Conservation (phyloP, 2,888 invertebrate genomes). For the Abrostola tripartita region DNA sequence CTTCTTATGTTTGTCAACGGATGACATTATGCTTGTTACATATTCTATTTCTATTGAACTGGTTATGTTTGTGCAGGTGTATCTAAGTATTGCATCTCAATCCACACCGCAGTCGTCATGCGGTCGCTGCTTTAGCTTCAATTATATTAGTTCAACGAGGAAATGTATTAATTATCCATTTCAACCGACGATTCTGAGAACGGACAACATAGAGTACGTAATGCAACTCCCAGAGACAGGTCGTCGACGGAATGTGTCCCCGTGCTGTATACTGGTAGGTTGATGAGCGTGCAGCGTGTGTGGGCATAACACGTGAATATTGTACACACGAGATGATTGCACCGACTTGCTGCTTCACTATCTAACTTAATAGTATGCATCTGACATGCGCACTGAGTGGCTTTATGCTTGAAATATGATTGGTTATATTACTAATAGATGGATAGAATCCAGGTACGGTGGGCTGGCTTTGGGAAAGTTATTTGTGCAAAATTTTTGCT, state of each 20-base stretch:
- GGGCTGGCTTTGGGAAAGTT: not conserved
- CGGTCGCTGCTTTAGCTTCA: not conserved
- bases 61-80: not conserved
- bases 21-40: not conserved
- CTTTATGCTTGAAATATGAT: not conserved
- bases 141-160: constrained; percentile 1
- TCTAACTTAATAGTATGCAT: constrained; percentile 18
- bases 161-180: not conserved
- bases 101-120: not conserved
- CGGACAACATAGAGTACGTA: not conserved
- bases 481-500: not conserved
- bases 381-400: constrained; percentile 14
- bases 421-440: constrained; percentile 1
- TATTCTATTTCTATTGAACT: not conserved
- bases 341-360: constrained; percentile 9
- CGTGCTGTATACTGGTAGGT: not conserved
- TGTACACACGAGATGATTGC: constrained; percentile 15
- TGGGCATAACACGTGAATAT: constrained; percentile 12
- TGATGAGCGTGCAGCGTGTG: not conserved
- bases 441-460: not conserved
- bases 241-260: not conserved
- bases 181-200: not conserved
- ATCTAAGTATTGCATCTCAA: not conserved
- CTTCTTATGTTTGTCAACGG: too few species aligned
- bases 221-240: not conserved